A percentile compares a stretch with the other conserved stretches of the same genome.
Evolutionary conservation across 2,113 vertebrate genomes (phyloP).

Genomic region (Microcebus tavaratra): DNA sequence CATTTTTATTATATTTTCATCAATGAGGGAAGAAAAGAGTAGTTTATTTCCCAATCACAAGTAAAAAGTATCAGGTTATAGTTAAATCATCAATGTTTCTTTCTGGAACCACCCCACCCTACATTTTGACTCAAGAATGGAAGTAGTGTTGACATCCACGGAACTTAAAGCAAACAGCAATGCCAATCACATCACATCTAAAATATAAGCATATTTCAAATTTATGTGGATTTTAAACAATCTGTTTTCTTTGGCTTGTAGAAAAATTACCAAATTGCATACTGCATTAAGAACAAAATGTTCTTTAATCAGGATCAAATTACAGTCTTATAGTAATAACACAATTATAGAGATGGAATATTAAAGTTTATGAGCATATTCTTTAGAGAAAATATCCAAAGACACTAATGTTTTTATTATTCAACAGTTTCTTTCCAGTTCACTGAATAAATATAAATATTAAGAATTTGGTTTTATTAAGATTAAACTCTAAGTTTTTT

Average conservation of each 20-base stretch:
- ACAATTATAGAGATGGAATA: constrained; percentile 30
- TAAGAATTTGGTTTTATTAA: constrained; percentile 49
- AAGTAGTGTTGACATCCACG: background rate
- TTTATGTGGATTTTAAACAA: constrained; percentile 54
- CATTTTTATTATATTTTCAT: background rate
- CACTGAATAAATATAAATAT: constrained; percentile 33
- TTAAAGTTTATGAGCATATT: background rate
- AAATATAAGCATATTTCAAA: constrained; percentile 31
- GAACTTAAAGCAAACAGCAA: background rate
- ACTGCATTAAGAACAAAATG: constrained; percentile 59
- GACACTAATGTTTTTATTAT: constrained; percentile 29
- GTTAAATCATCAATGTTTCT: background rate
- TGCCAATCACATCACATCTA: background rate
- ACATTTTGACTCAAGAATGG: background rate
- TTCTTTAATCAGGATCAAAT: constrained; percentile 61
- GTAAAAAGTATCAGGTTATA: background rate
- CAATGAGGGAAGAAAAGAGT: background rate
- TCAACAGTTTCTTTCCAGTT: constrained; percentile 46
- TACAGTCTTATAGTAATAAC: background rate
- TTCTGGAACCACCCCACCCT: background rate
- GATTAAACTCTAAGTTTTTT: constrained; percentile 5
- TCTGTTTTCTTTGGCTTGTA: constrained; percentile 56
- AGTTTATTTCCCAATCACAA: background rate
- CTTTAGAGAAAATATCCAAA: constrained; percentile 30
- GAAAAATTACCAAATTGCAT: constrained; percentile 49